Percentiles rank a stretch among this genome's conserved stretches.
These are phyloP conservation scores for Notarius quadriscutis DNA, from an alignment of 2,113 vertebrate species.

Conservation along the genomic window DNA sequence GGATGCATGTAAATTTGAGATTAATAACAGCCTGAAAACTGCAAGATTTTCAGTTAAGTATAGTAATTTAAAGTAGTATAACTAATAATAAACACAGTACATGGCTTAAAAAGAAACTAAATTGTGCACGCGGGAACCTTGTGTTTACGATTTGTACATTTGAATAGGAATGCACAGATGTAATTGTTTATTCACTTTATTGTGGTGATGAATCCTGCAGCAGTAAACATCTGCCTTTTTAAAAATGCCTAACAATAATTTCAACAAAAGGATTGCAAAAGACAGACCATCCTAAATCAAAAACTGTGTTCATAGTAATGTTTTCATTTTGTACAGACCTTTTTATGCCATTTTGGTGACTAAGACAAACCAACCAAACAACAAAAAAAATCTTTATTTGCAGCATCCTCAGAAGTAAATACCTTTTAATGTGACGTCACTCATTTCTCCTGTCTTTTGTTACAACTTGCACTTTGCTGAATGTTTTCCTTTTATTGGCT, in stretches of 20 bases:
- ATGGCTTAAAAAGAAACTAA: too few species aligned
- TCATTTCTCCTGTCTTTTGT: neutral
- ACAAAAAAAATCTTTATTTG: neutral
- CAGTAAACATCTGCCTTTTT: too few species aligned
- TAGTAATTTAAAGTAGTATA: neutral
- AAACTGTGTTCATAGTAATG: neutral
- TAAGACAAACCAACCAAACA: neutral
- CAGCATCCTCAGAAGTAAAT: neutral
- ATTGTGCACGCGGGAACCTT: too few species aligned
- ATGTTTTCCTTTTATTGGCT: neutral
- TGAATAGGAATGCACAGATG: neutral
- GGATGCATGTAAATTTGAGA: neutral
- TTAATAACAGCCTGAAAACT: neutral
- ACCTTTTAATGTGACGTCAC: neutral
- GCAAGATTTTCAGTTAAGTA: neutral
- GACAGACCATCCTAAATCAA: neutral
- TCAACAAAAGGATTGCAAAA: neutral
- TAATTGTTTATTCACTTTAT: neutral
- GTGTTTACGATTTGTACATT: neutral
- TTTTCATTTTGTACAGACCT: neutral
- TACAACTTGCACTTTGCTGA: neutral
- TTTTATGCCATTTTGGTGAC: neutral
- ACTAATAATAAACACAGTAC: too few species aligned
- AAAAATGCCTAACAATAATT: too few species aligned
- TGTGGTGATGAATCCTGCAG: too few species aligned